A percentile compares a stretch with the other conserved stretches of the same genome.
Evolutionary conservation across 2,113 vertebrate species (phyloP).

Genomic region (Notarius lentiginosus): DNA sequence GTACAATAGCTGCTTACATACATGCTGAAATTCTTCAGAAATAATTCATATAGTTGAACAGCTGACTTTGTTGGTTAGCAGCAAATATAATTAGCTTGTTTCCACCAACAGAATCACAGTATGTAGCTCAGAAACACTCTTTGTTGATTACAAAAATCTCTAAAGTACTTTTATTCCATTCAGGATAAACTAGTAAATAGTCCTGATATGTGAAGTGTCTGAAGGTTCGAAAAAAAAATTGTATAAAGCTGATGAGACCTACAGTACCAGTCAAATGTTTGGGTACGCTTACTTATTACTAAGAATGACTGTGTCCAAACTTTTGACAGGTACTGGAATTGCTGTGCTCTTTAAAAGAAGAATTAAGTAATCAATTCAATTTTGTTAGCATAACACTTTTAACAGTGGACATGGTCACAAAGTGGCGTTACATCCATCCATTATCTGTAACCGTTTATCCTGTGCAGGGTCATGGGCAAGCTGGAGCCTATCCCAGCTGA

Average conservation of each 20-base stretch:
- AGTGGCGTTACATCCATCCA: background rate
- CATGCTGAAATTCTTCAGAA: background rate
- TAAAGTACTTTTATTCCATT: background rate
- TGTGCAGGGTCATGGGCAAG: too few relatives aligned
- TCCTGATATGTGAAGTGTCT: background rate
- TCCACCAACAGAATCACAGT: background rate
- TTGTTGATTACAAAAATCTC: background rate
- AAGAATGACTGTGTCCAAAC: too few relatives aligned
- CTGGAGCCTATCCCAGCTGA: too few relatives aligned
- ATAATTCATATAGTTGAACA: background rate
- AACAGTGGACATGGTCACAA: background rate
- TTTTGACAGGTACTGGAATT: background rate
- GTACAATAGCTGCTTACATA: slow-evolving; percentile 20
- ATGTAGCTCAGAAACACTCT: background rate
- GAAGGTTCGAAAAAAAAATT: background rate
- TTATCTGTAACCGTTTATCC: too few relatives aligned
- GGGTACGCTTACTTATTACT: too few relatives aligned
- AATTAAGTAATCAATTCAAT: background rate
- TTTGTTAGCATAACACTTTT: background rate
- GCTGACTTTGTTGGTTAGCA: slow-evolving; percentile 17
- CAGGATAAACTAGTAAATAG: background rate
- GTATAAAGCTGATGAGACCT: background rate
- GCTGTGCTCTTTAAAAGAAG: background rate
- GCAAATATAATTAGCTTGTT: slow-evolving; percentile 4
- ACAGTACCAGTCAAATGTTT: background rate